These are phyloP conservation scores for Stenichneumon culpator DNA, from an alignment of 2,888 invertebrate genomes.

Conservation along the genomic window DNA sequence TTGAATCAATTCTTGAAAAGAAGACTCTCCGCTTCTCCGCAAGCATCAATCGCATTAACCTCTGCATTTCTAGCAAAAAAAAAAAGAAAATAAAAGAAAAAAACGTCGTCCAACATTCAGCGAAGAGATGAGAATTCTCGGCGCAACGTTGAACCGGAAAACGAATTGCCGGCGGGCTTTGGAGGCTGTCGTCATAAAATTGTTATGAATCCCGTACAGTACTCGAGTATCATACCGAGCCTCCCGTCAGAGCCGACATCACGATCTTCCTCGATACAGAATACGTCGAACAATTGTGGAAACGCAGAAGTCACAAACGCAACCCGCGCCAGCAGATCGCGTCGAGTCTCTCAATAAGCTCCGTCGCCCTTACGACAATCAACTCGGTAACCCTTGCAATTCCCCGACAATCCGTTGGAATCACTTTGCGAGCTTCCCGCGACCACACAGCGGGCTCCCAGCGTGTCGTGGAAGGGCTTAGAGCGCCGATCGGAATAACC, in stretches of 20 bases:
- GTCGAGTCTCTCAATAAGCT: constrained; percentile 4
- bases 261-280: constrained; percentile 49
- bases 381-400: constrained; percentile 15
- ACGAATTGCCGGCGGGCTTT: constrained; percentile 20
- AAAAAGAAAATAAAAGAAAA: not conserved
- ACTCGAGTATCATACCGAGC: constrained; percentile 35
- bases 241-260: constrained; percentile 45
- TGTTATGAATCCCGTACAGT: constrained; percentile 21
- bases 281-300: not conserved
- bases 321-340: constrained; percentile 3
- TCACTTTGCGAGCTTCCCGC: constrained; percentile 1
- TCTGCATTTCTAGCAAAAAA: not conserved
- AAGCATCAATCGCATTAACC: not conserved
- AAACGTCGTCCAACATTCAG: not conserved
- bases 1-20: constrained; percentile 8
- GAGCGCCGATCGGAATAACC: not conserved
- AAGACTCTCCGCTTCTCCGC: not conserved
- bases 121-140: not conserved
- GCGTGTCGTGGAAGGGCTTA: not conserved
- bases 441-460: not conserved
- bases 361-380: not conserved
- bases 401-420: constrained; percentile 17
- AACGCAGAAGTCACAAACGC: not conserved
- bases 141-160: not conserved
- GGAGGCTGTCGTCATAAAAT: constrained; percentile 6